Conservation (phyloP, 1,140 invertebrate genomes). For the Thalassaphorura encarpata region DNA sequence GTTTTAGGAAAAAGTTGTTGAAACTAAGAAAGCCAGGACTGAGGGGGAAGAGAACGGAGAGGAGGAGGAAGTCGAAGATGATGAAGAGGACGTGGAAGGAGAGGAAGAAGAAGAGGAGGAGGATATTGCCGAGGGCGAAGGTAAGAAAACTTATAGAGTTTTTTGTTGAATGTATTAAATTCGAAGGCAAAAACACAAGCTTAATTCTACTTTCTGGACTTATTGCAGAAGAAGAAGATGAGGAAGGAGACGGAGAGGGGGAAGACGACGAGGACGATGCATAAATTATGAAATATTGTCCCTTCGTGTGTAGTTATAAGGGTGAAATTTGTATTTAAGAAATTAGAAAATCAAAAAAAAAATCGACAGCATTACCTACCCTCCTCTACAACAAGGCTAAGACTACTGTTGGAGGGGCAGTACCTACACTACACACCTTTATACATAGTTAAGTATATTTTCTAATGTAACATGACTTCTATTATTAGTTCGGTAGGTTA, state of each 20-base stretch:
- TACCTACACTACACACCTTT: background rate
- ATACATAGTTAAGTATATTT: no score
- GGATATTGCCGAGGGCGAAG: conserved; percentile 33
- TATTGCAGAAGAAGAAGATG: conserved; percentile 27
- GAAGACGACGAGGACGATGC: conserved; percentile 31
- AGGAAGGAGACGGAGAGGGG: conserved; percentile 25
- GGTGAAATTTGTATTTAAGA: conserved; percentile 18
- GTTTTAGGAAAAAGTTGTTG: conserved; percentile 25
- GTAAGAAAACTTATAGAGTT: conserved; percentile 5
- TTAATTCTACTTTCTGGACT: conserved; percentile 2
- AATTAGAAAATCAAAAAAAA: conserved; percentile 8
- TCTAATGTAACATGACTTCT: no score
- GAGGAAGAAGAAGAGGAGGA: conserved; percentile 35
- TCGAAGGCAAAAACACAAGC: background rate
- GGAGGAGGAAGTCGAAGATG: conserved; percentile 32
- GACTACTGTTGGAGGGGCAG: background rate
- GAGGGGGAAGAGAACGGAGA: conserved; percentile 32
- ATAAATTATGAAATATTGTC: conserved; percentile 21
- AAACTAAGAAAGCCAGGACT: conserved; percentile 33
- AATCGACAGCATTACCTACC: background rate
- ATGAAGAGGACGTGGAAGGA: conserved; percentile 30
- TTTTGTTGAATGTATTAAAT: background rate
- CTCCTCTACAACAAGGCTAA: background rate
- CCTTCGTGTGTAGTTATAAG: conserved; percentile 16
- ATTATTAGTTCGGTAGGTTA: no score